phyloP scores from a whole-genome alignment of 2,888 invertebrate species.

The Trisateles emortualis region DNA sequence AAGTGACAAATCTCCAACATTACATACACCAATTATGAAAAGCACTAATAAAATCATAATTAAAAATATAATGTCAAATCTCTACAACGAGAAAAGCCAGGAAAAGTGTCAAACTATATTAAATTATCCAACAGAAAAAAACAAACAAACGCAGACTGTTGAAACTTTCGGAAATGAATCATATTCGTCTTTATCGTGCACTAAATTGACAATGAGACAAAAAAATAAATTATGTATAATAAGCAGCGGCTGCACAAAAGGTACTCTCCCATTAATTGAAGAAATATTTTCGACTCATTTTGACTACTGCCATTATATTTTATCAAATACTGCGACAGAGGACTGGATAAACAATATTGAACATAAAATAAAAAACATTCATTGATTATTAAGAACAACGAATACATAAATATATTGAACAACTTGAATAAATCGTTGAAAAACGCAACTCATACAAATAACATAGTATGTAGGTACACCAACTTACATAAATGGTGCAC shows the following conservation, averaged over 20 bases:
- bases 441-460: constrained; percentile 9
- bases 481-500: constrained; percentile 18
- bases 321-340: not conserved
- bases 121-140: not conserved
- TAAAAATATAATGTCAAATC: no score
- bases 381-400: not conserved
- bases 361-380: not conserved
- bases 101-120: not conserved
- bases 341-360: not conserved
- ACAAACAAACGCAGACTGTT: not conserved
- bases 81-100: no score
- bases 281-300: not conserved
- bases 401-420: not conserved
- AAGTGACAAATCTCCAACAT: not conserved
- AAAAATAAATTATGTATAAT: constrained; percentile 1
- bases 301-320: not conserved
- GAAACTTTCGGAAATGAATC: not conserved
- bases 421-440: not conserved
- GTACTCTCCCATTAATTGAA: not conserved
- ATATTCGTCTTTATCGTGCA: not conserved
- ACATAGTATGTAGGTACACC: constrained; percentile 16
- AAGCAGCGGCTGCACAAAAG: not conserved
- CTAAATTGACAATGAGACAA: not conserved
- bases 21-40: not conserved
- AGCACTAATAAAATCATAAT: not conserved